phyloP scores from a whole-genome alignment of 2,888 invertebrate genomes.

The Apamea monoglypha region DNA sequence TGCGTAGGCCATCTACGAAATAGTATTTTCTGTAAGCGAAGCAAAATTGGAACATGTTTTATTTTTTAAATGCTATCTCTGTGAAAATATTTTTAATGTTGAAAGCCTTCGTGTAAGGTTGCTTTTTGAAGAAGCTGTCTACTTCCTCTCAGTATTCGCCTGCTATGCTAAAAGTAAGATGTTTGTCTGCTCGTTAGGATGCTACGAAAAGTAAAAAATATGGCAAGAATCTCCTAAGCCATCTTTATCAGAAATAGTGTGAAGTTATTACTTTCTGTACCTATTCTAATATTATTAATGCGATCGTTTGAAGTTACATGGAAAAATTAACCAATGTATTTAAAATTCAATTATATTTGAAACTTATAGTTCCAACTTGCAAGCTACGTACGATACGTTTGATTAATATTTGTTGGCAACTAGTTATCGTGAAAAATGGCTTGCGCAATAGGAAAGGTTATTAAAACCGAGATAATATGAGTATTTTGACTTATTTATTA shows the following conservation, averaged over 20 bases:
- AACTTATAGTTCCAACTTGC: constrained; percentile 3
- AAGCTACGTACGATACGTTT: constrained; percentile 14
- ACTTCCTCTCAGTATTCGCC: constrained; percentile 27
- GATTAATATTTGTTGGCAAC: constrained; percentile 34
- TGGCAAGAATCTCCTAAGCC: neutral
- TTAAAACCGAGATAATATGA: constrained; percentile 1
- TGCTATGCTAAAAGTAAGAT: constrained; percentile 26
- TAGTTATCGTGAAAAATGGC: constrained; percentile 31
- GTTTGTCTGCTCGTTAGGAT: constrained; percentile 35
- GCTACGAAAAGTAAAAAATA: constrained; percentile 22
- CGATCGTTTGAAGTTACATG: neutral
- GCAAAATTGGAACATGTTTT: constrained; percentile 58
- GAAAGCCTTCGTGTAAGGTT: constrained; percentile 17
- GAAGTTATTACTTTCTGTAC: neutral
- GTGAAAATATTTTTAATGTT: constrained; percentile 34
- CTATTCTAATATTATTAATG: neutral
- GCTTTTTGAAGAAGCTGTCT: constrained; percentile 4
- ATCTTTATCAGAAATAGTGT: neutral
- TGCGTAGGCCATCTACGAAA: constrained; percentile 72
- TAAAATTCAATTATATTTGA: constrained; percentile 34
- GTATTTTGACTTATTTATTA: constrained; percentile 8
- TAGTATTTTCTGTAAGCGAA: constrained; percentile 66
- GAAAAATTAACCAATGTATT: constrained; percentile 5
- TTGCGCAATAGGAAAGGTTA: constrained; percentile 12
- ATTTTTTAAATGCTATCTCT: constrained; percentile 57